Evolutionary conservation across 2,888 invertebrate genomes (phyloP).

Genomic region (Nymphalis polychloros): DNA sequence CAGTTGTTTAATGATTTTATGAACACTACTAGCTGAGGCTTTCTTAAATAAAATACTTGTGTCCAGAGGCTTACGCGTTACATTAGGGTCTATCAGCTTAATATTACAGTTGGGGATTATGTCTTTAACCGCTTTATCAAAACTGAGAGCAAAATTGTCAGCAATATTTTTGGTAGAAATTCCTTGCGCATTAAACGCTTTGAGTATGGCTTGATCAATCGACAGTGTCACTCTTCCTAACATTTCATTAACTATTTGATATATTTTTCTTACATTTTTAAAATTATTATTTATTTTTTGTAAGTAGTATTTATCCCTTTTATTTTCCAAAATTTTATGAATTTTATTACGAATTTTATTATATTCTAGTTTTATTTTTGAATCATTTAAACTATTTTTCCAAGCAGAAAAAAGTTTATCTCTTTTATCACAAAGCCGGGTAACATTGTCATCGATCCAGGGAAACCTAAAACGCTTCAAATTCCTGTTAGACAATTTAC

Average conservation of each 20-base stretch:
- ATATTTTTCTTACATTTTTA: too few relatives aligned
- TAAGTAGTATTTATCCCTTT: too few relatives aligned
- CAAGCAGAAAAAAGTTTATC: conserved; percentile 5
- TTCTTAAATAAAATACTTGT: too few relatives aligned
- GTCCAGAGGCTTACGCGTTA: too few relatives aligned
- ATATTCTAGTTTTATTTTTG: not conserved
- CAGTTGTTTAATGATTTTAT: too few relatives aligned
- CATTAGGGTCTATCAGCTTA: too few relatives aligned
- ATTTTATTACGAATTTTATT: conserved; percentile 13
- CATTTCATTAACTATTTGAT: not conserved
- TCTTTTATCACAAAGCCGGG: not conserved
- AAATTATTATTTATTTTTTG: too few relatives aligned
- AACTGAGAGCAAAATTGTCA: not conserved
- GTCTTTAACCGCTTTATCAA: too few relatives aligned
- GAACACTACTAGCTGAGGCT: too few relatives aligned
- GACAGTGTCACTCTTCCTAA: not conserved
- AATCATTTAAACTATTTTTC: conserved; percentile 13
- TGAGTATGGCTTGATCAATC: not conserved
- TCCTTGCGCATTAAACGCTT: not conserved
- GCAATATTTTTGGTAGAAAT: not conserved
- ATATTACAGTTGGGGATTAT: too few relatives aligned
- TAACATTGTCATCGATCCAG: conserved; percentile 9
- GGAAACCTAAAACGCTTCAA: conserved; percentile 1
- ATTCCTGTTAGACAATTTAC: not conserved
- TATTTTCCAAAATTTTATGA: too few relatives aligned